Evolutionary conservation across 2,888 invertebrate genomes (phyloP), one percentile per base, ranked within the genome.

Genomic region (Phaonia tiefii): DNA sequence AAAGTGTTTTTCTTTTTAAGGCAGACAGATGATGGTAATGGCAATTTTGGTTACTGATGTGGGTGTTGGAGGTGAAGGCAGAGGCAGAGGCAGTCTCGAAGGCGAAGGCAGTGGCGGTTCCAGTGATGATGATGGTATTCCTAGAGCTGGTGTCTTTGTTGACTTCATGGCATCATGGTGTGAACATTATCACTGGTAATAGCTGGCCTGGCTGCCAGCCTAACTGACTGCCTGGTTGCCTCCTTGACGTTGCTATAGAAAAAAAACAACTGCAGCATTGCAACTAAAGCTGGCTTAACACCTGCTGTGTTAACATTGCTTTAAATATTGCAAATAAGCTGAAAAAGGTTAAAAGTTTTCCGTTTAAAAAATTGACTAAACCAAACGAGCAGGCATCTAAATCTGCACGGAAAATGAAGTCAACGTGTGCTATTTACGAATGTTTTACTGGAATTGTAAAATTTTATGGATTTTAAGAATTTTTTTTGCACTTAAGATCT

Each of bases 231-330:
- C 31, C 31, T 31, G 31, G n/a, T n/a, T n/a, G n/a, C n/a, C n/a
- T n/a, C 4, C 37, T 49, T 56, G 56, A 31, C 3, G 31, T 31
- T 31, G 31, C 8, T 31, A 31, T 8, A 31, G n/a, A n/a, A n/a
- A n/a, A 31, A 31, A 31, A 31, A 8, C 31, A 31, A 3, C 8
- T 31, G 31, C 3, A 31, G 31, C 3, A 31, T 5, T 31, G 31
- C 31, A 31, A 10, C 51, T 22, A 49, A 58, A 66, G 31, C 49
- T 58, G n/a, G 39, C 37, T 60, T 39, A 76, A 69, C 81, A 81
- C 81, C 81, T 81, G 81, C 81, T 81, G 81, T 72, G 80, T 72
- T 71, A 71, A 65, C 71, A 78, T 81, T 77, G 74, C 66, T 75
- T 78, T 71, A 78, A 77, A 77, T 71, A 56, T 77, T 51, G 71